Evolutionary conservation across 1,140 invertebrate genomes (phyloP).

Genomic region (Penaeus vannamei): DNA sequence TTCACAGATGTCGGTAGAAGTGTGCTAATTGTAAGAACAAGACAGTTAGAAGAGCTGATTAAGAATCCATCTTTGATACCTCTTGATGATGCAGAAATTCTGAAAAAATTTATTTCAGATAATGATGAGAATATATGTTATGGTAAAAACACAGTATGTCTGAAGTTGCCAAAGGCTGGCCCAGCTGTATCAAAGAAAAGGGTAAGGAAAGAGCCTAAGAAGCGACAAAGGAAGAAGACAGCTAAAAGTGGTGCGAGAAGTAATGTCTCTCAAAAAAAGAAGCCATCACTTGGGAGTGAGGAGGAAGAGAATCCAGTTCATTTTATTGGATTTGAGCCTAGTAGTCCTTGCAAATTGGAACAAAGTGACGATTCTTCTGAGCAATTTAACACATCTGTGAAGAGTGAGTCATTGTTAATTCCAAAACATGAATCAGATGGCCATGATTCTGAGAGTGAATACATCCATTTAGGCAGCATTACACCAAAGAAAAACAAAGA

Average conservation of each 20-base stretch:
- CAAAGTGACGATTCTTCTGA: too few relatives aligned
- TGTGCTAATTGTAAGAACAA: conserved; percentile 10
- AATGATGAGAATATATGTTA: conserved; percentile 37
- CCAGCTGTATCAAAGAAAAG: background rate
- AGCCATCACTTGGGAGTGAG: too few relatives aligned
- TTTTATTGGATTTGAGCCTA: too few relatives aligned
- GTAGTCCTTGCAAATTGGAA: too few relatives aligned
- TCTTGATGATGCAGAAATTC: conserved; percentile 48
- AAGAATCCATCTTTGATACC: conserved; percentile 5
- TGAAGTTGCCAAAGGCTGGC: background rate
- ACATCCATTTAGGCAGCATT: too few relatives aligned
- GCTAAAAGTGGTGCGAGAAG: background rate
- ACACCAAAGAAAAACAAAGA: too few relatives aligned
- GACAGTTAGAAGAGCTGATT: conserved; percentile 42
- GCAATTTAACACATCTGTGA: too few relatives aligned
- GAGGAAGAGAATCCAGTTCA: too few relatives aligned
- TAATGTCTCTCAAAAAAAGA: background rate
- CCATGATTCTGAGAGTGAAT: too few relatives aligned
- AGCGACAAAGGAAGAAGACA: background rate
- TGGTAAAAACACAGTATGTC: conserved; percentile 3
- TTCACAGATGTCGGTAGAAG: conserved; percentile 45
- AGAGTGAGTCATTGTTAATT: too few relatives aligned
- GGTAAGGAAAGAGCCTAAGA: background rate
- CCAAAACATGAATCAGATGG: too few relatives aligned
- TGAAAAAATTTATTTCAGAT: conserved; percentile 47